Conservation (phyloP, 2,797 vertebrate genomes). For the Spondyliosoma cantharus region DNA sequence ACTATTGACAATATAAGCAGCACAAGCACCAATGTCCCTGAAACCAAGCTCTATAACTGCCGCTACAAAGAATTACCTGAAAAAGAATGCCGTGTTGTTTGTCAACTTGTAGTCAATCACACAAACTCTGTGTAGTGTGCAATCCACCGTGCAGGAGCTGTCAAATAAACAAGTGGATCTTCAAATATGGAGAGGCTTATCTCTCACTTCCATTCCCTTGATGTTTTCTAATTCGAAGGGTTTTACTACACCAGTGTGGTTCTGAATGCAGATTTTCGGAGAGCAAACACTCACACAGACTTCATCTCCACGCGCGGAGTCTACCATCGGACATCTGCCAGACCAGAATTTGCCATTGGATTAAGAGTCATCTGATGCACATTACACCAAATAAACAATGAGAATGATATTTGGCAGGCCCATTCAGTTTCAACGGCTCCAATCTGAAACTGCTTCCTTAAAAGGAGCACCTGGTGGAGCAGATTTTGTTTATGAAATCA, state of each 20-base stretch:
- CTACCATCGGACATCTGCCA: conserved; percentile 42
- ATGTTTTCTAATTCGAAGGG: conserved; percentile 65
- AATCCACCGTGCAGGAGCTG: conserved; percentile 59
- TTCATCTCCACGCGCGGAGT: conserved; percentile 38
- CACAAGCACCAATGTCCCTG: conserved; percentile 3
- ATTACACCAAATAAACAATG: conserved; percentile 48
- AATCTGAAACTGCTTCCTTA: not conserved
- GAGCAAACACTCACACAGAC: conserved; percentile 59
- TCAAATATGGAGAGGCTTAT: conserved; percentile 76
- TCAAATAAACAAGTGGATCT: conserved; percentile 78
- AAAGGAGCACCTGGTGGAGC: conserved; percentile 3
- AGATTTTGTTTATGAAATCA: conserved; percentile 5
- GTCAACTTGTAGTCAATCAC: conserved; percentile 58
- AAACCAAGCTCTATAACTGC: conserved; percentile 21
- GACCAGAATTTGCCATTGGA: conserved; percentile 50
- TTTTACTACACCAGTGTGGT: conserved; percentile 34
- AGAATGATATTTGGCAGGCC: conserved; percentile 30
- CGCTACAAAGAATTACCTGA: conserved; percentile 33
- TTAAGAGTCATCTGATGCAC: conserved; percentile 54
- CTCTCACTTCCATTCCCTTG: conserved; percentile 60
- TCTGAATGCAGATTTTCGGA: conserved; percentile 58
- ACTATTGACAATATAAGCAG: not conserved
- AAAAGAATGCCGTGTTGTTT: conserved; percentile 51
- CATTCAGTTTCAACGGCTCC: conserved; percentile 6
- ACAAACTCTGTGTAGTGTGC: conserved; percentile 55